These are phyloP conservation scores for Ardeotis arabs DNA, from an alignment of 2,113 vertebrate species.

Conservation along the genomic window DNA sequence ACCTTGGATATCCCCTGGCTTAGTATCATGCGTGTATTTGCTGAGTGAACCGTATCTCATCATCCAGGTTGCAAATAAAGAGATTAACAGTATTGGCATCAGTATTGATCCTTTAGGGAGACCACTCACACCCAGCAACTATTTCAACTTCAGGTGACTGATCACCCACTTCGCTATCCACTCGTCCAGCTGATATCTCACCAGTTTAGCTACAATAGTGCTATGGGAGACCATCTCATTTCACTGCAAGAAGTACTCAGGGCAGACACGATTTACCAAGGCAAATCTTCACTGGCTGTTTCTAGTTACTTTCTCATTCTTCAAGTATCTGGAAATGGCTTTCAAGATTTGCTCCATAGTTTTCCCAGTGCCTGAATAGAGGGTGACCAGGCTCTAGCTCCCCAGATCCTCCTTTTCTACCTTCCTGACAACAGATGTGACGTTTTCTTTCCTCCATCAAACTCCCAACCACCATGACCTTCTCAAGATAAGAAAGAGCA, in stretches of 20 bases:
- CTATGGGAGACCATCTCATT: neutral
- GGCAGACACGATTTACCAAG: neutral
- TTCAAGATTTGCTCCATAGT: neutral
- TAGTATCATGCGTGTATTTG: neutral
- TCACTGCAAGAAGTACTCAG: rapidly evolving
- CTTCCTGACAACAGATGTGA: neutral
- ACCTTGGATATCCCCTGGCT: neutral
- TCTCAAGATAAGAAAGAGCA: neutral
- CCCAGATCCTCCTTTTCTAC: neutral
- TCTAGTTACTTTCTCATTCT: neutral
- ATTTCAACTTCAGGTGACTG: neutral
- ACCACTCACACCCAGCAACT: neutral
- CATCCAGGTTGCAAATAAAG: neutral
- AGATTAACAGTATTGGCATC: neutral
- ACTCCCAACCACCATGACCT: neutral
- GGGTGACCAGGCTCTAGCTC: neutral
- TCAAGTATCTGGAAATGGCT: neutral
- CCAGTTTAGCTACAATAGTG: neutral
- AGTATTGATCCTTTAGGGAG: neutral
- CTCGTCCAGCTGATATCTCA: neutral
- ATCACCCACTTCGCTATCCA: neutral
- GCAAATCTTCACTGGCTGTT: neutral
- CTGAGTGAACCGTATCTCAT: neutral
- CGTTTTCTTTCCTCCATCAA: neutral
- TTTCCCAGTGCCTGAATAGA: neutral